phyloP scores from a whole-genome alignment of 1,140 invertebrate species.

The Dolichoris vasculosae region DNA sequence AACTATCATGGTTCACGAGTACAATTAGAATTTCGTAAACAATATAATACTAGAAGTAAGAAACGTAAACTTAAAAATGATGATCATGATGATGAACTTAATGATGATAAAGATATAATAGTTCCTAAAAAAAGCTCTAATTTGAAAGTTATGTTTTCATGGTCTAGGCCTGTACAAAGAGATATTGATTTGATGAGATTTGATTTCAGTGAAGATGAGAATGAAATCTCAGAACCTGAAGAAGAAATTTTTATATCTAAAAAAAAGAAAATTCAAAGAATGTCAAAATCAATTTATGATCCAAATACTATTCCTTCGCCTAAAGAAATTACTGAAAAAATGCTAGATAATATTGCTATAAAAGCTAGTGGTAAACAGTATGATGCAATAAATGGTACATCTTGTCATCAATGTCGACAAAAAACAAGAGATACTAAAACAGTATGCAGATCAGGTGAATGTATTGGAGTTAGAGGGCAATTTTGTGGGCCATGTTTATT shows the following conservation, averaged over 20 bases:
- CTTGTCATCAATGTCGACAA: slow-evolving; percentile 73
- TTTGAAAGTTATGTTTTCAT: slow-evolving; percentile 61
- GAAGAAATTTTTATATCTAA: slow-evolving; percentile 14
- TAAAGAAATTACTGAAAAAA: slow-evolving; percentile 67
- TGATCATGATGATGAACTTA: slow-evolving; percentile 23
- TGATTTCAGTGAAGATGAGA: slow-evolving; percentile 57
- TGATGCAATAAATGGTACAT: slow-evolving; percentile 63
- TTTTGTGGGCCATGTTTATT: slow-evolving; percentile 74
- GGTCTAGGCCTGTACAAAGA: slow-evolving; percentile 61
- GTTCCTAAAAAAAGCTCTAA: slow-evolving; percentile 45
- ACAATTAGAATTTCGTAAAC: slow-evolving; percentile 42
- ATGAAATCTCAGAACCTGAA: slow-evolving; percentile 34
- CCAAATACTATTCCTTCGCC: slow-evolving; percentile 56
- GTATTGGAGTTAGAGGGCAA: slow-evolving; percentile 71
- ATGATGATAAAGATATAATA: slow-evolving; percentile 33
- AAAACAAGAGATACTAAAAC: slow-evolving; percentile 75
- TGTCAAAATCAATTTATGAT: slow-evolving; percentile 53
- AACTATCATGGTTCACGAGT: not conserved
- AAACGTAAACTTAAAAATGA: slow-evolving; percentile 30
- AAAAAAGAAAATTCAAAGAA: slow-evolving; percentile 42
- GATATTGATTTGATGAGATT: slow-evolving; percentile 60
- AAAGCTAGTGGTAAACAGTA: slow-evolving; percentile 62
- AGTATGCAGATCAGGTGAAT: slow-evolving; percentile 69
- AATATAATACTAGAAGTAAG: slow-evolving; percentile 61
- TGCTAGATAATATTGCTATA: slow-evolving; percentile 65